Evolutionary conservation across 2,113 vertebrate genomes (phyloP).

Genomic region (Paradoxurus hermaphroditus): DNA sequence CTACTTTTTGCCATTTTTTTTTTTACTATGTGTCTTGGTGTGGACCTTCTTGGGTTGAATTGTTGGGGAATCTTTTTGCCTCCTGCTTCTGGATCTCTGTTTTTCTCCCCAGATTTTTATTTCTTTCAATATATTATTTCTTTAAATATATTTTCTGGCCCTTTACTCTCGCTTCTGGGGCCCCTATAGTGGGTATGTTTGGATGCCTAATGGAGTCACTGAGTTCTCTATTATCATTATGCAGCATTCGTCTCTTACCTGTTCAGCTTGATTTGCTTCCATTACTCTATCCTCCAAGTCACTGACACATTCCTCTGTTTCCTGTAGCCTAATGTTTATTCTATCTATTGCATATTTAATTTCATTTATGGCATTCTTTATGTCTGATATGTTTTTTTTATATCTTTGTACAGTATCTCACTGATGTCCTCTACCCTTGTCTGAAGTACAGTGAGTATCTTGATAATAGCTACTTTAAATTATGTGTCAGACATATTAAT

Average conservation of each 20-base stretch:
- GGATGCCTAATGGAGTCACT: not conserved
- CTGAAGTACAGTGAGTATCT: not conserved
- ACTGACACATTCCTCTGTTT: not conserved
- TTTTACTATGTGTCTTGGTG: not conserved
- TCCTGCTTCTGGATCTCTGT: not conserved
- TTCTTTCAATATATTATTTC: not conserved
- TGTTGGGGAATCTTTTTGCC: not conserved
- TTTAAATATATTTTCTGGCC: not conserved
- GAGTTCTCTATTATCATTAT: not conserved
- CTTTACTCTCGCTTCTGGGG: not conserved
- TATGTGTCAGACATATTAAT: not conserved
- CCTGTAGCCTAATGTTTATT: not conserved
- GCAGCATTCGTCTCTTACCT: not conserved
- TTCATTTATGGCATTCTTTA: not conserved
- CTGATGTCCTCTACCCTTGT: not conserved
- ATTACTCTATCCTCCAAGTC: not conserved
- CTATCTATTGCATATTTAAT: not conserved
- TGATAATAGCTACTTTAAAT: not conserved
- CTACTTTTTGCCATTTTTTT: not conserved
- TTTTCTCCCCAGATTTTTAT: not conserved
- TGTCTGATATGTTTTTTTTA: not conserved
- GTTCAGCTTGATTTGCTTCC: not conserved
- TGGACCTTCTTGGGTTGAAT: not conserved
- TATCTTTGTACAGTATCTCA: not conserved
- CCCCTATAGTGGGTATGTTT: not conserved